Base-by-base conservation (phyloP, 2,888 invertebrate genomes). In the Cabera pusaria region DNA sequence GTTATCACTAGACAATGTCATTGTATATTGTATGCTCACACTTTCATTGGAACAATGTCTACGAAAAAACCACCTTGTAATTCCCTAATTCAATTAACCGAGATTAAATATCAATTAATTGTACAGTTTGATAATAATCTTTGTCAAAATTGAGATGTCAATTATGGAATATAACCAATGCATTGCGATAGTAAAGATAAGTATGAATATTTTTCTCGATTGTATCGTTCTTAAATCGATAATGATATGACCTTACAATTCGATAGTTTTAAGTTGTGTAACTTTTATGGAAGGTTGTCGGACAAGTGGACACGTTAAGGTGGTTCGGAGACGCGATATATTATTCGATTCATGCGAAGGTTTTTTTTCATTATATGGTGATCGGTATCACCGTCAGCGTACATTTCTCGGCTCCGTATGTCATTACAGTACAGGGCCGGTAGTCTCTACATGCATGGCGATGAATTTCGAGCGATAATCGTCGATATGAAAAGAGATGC, bases 251-350 rank as follows among this genome's bases (percentile, higher is more conserved):
- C 61, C 61, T 61, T 59, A n/a, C n/a, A n/a, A 51, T 41, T 52
- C 34, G 57, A 51, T 56, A 50, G 44, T 52, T 51, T 51, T 59
- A 39, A 39, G 49, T 58, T 51, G 49, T 51, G 57, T 58, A 59
- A 59, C 57, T 52, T 57, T 52, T 56, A 57, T 44, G 56, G 55
- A 53, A 59, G 58, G 59, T 52, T 50, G 49, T 23, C 41, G 39
- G 27, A 43, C 44, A 50, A 34, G 48, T 44, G 22, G 7, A 20
- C 31, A 25, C 37, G 34, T 39, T 33, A 43, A 1, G 6, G 18
- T 10, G 5, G 22, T 23, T 22, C 11, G 19, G 2, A 7, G 20
- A 20, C 10, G 11, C 23, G n/a, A n/a, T n/a, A n/a, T n/a, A n/a
- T n/a, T n/a, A n/a, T n/a, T n/a, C n/a, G n/a, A n/a, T n/a, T n/a